phyloP scores from a whole-genome alignment of 1,140 invertebrate species.

The Hyphantria cunea region DNA sequence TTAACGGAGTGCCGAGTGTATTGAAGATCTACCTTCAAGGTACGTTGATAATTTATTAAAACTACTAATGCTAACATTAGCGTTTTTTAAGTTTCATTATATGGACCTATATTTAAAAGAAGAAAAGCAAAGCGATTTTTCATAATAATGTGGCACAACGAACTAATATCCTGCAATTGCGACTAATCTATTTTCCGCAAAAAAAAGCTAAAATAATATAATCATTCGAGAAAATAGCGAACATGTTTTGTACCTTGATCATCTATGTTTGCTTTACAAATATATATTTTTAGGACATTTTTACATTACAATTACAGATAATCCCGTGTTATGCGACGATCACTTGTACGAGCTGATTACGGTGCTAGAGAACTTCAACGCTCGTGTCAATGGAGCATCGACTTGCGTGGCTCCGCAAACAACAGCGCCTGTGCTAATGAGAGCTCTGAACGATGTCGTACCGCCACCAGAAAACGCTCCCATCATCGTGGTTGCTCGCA shows the following conservation, averaged over 20 bases:
- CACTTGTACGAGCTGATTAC: constrained; percentile 85
- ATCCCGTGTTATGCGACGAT: constrained; percentile 88
- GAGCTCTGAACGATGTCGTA: constrained; percentile 69
- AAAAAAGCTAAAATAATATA: no score
- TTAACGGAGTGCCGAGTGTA: constrained; percentile 88
- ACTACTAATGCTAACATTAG: neutral
- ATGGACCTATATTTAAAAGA: no score
- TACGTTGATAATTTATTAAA: constrained; percentile 57
- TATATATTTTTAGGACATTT: constrained; percentile 5
- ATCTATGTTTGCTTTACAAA: no score
- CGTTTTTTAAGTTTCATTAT: constrained; percentile 2
- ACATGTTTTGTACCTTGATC: no score
- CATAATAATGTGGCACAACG: no score
- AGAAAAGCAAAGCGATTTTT: no score
- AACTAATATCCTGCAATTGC: no score
- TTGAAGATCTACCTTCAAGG: constrained; percentile 91
- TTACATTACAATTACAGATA: constrained; percentile 87
- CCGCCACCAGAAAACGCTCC: constrained; percentile 48
- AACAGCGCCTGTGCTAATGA: constrained; percentile 69
- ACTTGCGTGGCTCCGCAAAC: constrained; percentile 79
- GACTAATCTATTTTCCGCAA: no score
- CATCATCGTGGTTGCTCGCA: constrained; percentile 54
- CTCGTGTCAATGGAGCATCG: constrained; percentile 85
- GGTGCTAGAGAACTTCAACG: constrained; percentile 86
- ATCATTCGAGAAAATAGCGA: no score